phyloP scores from a whole-genome alignment of 30 jellyfish, hydroid and myxozoan genomes.

The Nemopilema nomurai region DNA sequence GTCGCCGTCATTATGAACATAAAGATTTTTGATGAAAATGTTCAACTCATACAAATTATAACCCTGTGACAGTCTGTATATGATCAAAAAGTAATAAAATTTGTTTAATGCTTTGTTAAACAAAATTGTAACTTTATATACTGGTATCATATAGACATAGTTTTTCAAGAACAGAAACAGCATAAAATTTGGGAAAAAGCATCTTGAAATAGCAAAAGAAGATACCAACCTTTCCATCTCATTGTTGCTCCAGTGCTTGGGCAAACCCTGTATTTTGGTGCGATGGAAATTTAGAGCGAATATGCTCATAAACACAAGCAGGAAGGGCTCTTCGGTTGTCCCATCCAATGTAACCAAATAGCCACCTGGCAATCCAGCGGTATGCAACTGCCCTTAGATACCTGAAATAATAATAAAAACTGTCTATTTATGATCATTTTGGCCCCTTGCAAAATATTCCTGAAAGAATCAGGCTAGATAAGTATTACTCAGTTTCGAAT shows the following conservation, averaged over 20 bases:
- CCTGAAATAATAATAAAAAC: neutral
- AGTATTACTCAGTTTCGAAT: neutral
- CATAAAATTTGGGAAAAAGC: neutral
- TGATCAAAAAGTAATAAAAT: neutral
- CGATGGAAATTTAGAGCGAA: slow-evolving; percentile 17
- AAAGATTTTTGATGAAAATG: neutral
- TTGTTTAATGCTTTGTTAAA: neutral
- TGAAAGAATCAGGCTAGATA: neutral
- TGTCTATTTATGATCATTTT: neutral
- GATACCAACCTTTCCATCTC: neutral
- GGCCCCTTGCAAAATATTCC: neutral
- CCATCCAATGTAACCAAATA: slow-evolving; percentile 36
- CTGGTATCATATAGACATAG: neutral
- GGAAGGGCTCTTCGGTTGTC: slow-evolving; percentile 32
- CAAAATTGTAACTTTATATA: neutral
- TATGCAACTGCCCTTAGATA: slow-evolving; percentile 20
- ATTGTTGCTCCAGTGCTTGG: neutral
- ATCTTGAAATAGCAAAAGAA: neutral
- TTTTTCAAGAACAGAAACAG: neutral
- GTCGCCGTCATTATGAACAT: neutral
- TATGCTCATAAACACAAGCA: slow-evolving; percentile 33
- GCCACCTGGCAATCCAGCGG: slow-evolving; percentile 28
- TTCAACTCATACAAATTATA: neutral
- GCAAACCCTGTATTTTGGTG: slow-evolving; percentile 29
- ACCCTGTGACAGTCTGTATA: neutral